A percentile compares a stretch with the other conserved stretches of the same genome.
Evolutionary conservation across 1,140 invertebrate genomes (phyloP).

Genomic region (Andrena cerasifolii): DNA sequence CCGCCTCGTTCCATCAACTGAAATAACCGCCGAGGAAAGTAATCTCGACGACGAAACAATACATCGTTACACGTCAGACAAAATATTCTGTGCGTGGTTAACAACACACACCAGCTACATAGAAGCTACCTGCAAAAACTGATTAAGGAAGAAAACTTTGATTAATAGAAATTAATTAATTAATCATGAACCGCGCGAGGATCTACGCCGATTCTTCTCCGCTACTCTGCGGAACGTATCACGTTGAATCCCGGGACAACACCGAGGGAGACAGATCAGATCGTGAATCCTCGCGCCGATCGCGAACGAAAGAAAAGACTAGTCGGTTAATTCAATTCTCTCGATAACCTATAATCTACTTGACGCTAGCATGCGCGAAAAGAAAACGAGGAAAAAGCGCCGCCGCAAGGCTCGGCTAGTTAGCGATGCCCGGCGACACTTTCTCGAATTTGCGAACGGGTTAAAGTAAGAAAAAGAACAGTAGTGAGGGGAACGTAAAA

Average conservation of each 20-base stretch:
- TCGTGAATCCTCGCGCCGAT: too few relatives aligned
- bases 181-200: slow-evolving; percentile 32
- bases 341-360: slow-evolving; percentile 48
- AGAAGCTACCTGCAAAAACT: slow-evolving; percentile 72
- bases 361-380: slow-evolving; percentile 63
- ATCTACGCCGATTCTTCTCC: too few relatives aligned
- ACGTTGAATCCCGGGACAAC: too few relatives aligned
- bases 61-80: slow-evolving; percentile 23
- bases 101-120: slow-evolving; percentile 64
- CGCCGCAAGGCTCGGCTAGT: slow-evolving; percentile 11
- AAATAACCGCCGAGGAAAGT: slow-evolving; percentile 28
- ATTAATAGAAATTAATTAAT: slow-evolving; percentile 58
- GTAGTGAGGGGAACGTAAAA: slow-evolving; percentile 24
- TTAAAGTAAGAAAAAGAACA: slow-evolving; percentile 14
- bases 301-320: too few relatives aligned
- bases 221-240: too few relatives aligned
- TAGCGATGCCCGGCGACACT: background rate
- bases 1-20: background rate
- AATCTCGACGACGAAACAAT: slow-evolving; percentile 42
- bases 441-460: background rate
- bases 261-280: too few relatives aligned
- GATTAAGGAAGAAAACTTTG: slow-evolving; percentile 58
- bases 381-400: slow-evolving; percentile 34
- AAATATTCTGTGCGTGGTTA: slow-evolving; percentile 62
- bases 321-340: too few relatives aligned